These are phyloP conservation scores for Heliconius charithonia DNA, from an alignment of 2,888 invertebrate species.

Conservation along the genomic window DNA sequence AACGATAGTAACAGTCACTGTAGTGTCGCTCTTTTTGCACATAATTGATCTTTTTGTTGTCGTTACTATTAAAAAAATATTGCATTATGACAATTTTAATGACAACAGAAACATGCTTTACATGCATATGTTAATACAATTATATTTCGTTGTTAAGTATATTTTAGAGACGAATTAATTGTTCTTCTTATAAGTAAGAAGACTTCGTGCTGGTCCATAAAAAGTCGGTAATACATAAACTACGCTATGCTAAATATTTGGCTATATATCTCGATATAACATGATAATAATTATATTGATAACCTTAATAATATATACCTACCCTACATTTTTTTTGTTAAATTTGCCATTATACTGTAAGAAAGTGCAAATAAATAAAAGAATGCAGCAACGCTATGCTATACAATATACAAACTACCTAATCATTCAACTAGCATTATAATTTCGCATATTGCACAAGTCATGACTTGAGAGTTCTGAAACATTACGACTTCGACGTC, in stretches of 20 bases:
- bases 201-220: neutral
- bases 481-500: conserved; percentile 74
- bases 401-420: too few species aligned
- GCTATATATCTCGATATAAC: too few species aligned
- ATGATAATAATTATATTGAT: too few species aligned
- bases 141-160: too few species aligned
- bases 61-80: neutral
- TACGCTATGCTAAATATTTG: neutral
- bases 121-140: neutral
- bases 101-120: neutral
- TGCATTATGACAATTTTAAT: neutral
- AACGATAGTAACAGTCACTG: conserved; percentile 5
- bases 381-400: too few species aligned
- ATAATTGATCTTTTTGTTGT: neutral
- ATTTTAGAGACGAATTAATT: neutral
- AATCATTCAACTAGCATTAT: neutral
- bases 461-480: conserved; percentile 79
- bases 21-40: neutral
- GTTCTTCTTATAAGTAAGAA: neutral
- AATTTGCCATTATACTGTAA: too few species aligned
- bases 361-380: too few species aligned
- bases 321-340: too few species aligned
- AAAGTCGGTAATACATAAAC: neutral
- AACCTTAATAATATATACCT: too few species aligned
- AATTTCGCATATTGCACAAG: conserved; percentile 58